phyloP scores from a whole-genome alignment of 2,113 vertebrate species.

The Myxocyprinus asiaticus region DNA sequence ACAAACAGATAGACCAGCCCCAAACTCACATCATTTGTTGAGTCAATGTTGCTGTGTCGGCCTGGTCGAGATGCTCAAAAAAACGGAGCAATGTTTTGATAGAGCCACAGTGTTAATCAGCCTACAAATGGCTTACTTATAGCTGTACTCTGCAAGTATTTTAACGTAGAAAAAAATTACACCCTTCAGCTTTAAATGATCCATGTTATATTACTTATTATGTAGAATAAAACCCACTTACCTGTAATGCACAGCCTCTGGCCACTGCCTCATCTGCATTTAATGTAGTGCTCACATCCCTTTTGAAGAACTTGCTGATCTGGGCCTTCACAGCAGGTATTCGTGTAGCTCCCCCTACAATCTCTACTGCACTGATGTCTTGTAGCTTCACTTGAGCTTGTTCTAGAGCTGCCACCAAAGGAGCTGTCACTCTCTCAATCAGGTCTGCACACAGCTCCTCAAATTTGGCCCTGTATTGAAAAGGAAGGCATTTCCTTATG shows the following conservation, averaged over 20 bases:
- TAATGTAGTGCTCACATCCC: slow-evolving; percentile 79
- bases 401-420: slow-evolving; percentile 73
- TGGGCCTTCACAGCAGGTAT: slow-evolving; percentile 80
- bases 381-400: slow-evolving; percentile 68
- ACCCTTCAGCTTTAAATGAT: neutral
- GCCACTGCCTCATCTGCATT: slow-evolving; percentile 84
- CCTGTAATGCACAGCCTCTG: slow-evolving; percentile 80
- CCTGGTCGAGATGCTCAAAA: no score
- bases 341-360: slow-evolving; percentile 80
- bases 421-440: slow-evolving; percentile 73
- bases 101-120: no score
- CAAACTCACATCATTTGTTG: no score
- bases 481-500: neutral
- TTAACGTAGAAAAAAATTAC: neutral
- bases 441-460: slow-evolving; percentile 78
- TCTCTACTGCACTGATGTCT: slow-evolving; percentile 75
- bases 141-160: neutral
- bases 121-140: neutral
- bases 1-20: no score
- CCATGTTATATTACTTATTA: neutral
- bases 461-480: slow-evolving; percentile 73
- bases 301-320: slow-evolving; percentile 80
- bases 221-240: slow-evolving; percentile 44
- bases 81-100: no score
- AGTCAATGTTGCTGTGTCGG: no score